Evolutionary conservation across 2,113 vertebrate genomes (phyloP).

Genomic region (Pogonocichla stellata): DNA sequence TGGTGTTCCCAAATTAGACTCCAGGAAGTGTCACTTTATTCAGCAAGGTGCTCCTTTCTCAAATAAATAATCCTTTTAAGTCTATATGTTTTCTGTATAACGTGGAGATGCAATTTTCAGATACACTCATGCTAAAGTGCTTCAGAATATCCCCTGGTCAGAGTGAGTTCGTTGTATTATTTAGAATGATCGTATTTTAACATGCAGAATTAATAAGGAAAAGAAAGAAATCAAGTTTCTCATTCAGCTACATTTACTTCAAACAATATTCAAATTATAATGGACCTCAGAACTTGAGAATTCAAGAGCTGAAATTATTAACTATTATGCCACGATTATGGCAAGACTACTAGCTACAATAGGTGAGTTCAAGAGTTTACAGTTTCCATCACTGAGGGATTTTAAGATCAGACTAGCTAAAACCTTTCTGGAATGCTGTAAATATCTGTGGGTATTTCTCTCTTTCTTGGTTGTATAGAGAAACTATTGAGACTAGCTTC

Average conservation of each 20-base stretch:
- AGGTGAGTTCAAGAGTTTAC: neutral
- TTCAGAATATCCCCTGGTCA: neutral
- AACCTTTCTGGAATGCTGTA: neutral
- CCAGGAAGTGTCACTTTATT: neutral
- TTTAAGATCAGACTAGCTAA: neutral
- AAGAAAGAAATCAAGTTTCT: neutral
- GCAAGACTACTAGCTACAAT: neutral
- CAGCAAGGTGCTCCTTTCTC: neutral
- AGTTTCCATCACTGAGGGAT: neutral
- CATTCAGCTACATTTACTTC: neutral
- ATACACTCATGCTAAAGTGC: neutral
- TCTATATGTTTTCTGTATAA: neutral
- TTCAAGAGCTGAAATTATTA: neutral
- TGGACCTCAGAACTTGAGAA: neutral
- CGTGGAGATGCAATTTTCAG: neutral
- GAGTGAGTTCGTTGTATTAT: neutral
- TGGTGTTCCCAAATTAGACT: neutral
- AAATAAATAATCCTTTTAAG: neutral
- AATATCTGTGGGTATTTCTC: neutral
- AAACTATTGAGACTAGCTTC: neutral
- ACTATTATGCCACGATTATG: neutral
- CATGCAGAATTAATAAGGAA: neutral
- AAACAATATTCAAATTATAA: neutral
- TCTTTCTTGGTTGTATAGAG: neutral
- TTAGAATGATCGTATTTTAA: neutral